Percentiles rank a stretch among this genome's conserved stretches.
phyloP scores from a whole-genome alignment of 2,888 invertebrate genomes.

The Drosophila tanythrix region DNA sequence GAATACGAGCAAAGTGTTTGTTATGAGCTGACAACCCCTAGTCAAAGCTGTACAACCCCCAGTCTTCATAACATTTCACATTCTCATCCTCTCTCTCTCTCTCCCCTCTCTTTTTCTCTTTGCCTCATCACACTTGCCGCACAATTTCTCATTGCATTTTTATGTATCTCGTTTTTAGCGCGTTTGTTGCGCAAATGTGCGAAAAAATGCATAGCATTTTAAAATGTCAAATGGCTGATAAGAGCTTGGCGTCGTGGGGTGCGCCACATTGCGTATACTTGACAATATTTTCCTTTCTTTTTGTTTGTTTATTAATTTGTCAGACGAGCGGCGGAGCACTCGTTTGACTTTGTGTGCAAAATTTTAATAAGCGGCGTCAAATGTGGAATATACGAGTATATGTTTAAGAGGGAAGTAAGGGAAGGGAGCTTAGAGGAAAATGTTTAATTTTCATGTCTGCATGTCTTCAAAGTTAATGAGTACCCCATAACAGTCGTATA shows the following conservation, averaged over 20 bases:
- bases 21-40: slow-evolving; percentile 36
- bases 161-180: slow-evolving; percentile 40
- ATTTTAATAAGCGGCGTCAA: slow-evolving; percentile 55
- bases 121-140: slow-evolving; percentile 19
- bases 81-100: not conserved
- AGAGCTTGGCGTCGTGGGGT: slow-evolving; percentile 12
- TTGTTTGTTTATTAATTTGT: slow-evolving; percentile 58
- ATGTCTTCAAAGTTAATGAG: slow-evolving; percentile 25
- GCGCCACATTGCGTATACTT: slow-evolving; percentile 50
- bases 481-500: not conserved
- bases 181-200: slow-evolving; percentile 57
- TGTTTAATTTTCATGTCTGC: slow-evolving; percentile 27
- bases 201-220: slow-evolving; percentile 65
- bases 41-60: slow-evolving; percentile 2
- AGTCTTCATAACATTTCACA: not conserved
- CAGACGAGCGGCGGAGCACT: slow-evolving; percentile 9
- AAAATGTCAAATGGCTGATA: slow-evolving; percentile 65
- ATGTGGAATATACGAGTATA: slow-evolving; percentile 4
- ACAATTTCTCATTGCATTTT: slow-evolving; percentile 54
- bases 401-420: too few species aligned
- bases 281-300: slow-evolving; percentile 17
- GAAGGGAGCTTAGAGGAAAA: not conserved
- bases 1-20: slow-evolving; percentile 22
- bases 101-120: not conserved
- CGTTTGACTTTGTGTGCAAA: slow-evolving; percentile 25